phyloP scores from a whole-genome alignment of 2,888 invertebrate genomes.

The Podabrus alpinus region DNA sequence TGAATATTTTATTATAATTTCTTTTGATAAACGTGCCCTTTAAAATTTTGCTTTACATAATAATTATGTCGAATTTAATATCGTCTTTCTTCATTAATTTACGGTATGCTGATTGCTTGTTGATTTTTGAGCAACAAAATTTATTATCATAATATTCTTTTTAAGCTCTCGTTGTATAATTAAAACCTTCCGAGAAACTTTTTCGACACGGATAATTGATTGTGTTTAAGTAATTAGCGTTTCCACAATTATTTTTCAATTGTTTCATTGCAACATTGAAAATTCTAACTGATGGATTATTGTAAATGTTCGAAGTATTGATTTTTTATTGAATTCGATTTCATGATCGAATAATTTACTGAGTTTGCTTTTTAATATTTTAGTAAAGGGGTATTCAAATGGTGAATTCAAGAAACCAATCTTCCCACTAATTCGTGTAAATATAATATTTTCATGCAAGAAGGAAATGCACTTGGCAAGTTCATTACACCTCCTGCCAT shows the following conservation, averaged over 20 bases:
- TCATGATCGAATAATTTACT: no score
- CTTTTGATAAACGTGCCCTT: neutral
- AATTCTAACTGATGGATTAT: neutral
- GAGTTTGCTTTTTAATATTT: no score
- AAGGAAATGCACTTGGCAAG: no score
- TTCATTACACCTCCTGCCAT: no score
- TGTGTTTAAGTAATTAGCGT: neutral
- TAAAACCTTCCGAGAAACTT: neutral
- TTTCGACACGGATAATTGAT: neutral
- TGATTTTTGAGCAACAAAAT: neutral
- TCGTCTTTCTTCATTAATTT: neutral
- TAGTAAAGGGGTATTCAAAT: no score
- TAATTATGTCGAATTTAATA: no score
- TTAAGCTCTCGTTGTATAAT: neutral
- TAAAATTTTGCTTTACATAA: neutral
- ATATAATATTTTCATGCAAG: no score
- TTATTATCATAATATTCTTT: neutral
- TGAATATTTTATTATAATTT: neutral
- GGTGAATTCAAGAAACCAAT: no score
- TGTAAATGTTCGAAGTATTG: neutral
- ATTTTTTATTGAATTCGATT: no score
- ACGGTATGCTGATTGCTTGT: neutral
- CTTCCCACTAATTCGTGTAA: no score
- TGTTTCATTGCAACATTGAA: neutral
- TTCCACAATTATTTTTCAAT: neutral